phyloP scores from a whole-genome alignment of 2,797 vertebrate genomes.

The Cyprinella venusta region DNA sequence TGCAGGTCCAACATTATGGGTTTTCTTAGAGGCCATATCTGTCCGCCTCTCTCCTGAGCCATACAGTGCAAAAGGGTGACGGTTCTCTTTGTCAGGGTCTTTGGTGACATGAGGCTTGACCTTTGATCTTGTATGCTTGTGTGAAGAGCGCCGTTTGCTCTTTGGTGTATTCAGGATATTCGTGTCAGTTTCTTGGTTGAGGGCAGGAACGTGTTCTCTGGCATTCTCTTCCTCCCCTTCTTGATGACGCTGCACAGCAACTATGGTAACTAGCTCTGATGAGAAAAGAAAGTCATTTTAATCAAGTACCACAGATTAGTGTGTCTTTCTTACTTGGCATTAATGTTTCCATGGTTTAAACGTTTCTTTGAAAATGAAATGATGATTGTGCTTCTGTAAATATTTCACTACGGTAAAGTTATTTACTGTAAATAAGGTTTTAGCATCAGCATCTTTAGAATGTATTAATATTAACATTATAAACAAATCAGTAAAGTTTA shows the following conservation, averaged over 20 bases:
- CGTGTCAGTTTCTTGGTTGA: conserved; percentile 54
- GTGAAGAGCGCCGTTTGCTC: conserved; percentile 66
- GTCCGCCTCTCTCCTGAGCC: conserved; percentile 88
- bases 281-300: neutral
- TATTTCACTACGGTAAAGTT: neutral
- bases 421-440: neutral
- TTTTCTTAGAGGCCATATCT: conserved; percentile 86
- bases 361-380: neutral
- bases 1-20: conserved; percentile 89
- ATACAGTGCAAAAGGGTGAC: conserved; percentile 91
- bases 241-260: conserved; percentile 43
- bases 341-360: neutral
- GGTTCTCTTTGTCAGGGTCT: conserved; percentile 78
- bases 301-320: neutral
- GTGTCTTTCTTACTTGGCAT: neutral
- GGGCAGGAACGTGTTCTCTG: conserved; percentile 33
- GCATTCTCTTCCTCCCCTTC: conserved; percentile 50
- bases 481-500: neutral
- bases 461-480: neutral
- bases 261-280: conserved; percentile 48
- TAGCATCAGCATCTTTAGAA: neutral
- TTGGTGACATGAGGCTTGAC: conserved; percentile 63
- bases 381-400: neutral
- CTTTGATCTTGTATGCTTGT: conserved; percentile 71
- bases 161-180: conserved; percentile 40